These are phyloP conservation scores for Lampris incognitus DNA, from an alignment of 2,113 vertebrate genomes.

Conservation along the genomic window DNA sequence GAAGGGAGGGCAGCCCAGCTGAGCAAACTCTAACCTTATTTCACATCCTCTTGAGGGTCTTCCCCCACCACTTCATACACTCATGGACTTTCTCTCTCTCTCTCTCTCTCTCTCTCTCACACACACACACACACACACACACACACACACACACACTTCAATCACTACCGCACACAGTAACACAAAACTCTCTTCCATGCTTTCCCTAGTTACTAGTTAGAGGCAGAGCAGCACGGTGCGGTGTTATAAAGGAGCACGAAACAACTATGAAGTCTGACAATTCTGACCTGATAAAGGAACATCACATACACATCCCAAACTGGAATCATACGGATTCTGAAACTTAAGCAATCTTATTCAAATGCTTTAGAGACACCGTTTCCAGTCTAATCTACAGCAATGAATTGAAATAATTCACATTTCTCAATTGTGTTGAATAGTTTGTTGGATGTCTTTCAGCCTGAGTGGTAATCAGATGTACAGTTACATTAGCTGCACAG, in stretches of 20 bases:
- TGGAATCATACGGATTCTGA: not conserved
- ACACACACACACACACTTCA: too few relatives aligned
- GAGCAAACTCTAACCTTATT: conserved; percentile 81
- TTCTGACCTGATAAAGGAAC: not conserved
- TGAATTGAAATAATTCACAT: not conserved
- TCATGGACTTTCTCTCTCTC: conserved; percentile 19
- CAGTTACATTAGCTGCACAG: too few relatives aligned
- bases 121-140: conserved; percentile 3
- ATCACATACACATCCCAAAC: not conserved
- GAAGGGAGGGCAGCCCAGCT: conserved; percentile 64
- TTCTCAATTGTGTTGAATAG: too few relatives aligned
- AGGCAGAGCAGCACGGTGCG: too few relatives aligned
- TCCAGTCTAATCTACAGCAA: not conserved
- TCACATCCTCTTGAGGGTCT: conserved; percentile 76
- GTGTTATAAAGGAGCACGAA: not conserved
- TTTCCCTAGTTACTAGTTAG: too few relatives aligned
- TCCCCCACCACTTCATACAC: conserved; percentile 59
- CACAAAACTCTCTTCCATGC: too few relatives aligned
- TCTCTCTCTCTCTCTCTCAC: not conserved
- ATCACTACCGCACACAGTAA: too few relatives aligned
- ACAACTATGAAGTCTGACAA: not conserved
- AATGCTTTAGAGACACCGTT: not conserved
- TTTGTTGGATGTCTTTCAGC: too few relatives aligned
- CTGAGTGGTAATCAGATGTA: too few relatives aligned
- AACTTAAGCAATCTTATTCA: not conserved